Conservation (phyloP, 2,888 invertebrate species). For the Theretra japonica region DNA sequence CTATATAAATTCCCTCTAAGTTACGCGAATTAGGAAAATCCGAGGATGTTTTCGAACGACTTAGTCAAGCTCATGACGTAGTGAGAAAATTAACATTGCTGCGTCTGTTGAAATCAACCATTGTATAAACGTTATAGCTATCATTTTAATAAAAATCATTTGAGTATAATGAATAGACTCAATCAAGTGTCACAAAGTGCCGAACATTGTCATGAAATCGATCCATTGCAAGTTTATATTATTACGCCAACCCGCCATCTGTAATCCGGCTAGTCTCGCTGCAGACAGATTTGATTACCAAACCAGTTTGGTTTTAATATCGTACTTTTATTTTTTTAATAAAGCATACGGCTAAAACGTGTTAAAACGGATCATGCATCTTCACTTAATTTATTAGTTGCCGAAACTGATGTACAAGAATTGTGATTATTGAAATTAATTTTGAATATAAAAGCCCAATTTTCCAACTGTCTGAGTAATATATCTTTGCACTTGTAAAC, state of each 20-base stretch:
- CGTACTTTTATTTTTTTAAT: not conserved
- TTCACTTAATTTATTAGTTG: too few species aligned
- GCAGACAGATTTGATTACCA: slow-evolving; percentile 9
- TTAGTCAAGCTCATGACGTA: not conserved
- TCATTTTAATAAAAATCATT: not conserved
- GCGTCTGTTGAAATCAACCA: not conserved
- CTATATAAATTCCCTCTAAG: not conserved
- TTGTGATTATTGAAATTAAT: too few species aligned
- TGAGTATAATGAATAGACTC: not conserved
- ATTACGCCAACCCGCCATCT: too few species aligned
- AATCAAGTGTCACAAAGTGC: not conserved
- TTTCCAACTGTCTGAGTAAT: too few species aligned
- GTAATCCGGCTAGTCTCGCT: not conserved
- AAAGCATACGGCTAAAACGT: not conserved
- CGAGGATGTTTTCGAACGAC: not conserved
- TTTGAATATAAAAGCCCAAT: too few species aligned
- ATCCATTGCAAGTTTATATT: slow-evolving; percentile 3
- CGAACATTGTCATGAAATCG: not conserved
- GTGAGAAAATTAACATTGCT: not conserved
- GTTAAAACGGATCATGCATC: not conserved
- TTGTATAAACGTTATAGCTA: not conserved
- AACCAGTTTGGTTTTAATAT: not conserved
- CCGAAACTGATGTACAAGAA: too few species aligned
- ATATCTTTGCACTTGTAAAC: too few species aligned
- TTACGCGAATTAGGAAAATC: not conserved